Conservation (phyloP, 2,888 invertebrate genomes). For the Formica aserva region DNA sequence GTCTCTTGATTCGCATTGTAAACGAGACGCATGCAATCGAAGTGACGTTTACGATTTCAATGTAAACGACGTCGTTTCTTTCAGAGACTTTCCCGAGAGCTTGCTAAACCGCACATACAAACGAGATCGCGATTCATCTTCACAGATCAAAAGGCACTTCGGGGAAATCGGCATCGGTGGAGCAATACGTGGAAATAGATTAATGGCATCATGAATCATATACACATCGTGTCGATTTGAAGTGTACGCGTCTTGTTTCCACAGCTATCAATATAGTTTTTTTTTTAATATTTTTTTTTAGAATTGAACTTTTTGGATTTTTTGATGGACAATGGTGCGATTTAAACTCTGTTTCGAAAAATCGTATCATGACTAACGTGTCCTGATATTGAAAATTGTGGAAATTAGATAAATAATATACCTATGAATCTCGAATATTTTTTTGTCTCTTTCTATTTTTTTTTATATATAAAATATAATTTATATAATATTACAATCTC, state of each 20-base stretch:
- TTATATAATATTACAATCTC: neutral
- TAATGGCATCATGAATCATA: conserved; percentile 83
- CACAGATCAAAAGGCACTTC: conserved; percentile 83
- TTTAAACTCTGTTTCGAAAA: neutral
- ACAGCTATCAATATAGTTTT: conserved; percentile 64
- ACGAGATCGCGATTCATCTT: conserved; percentile 79
- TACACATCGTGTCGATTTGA: conserved; percentile 80
- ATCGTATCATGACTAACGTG: neutral
- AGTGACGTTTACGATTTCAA: conserved; percentile 65
- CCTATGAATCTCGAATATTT: neutral
- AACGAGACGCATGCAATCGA: conserved; percentile 49
- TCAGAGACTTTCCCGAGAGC: conserved; percentile 37
- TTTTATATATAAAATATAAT: neutral
- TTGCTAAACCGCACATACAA: conserved; percentile 47
- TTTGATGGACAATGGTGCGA: neutral
- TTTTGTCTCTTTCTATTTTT: neutral
- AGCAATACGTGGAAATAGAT: conserved; percentile 82
- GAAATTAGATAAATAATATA: neutral
- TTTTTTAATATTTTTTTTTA: conserved; percentile 51
- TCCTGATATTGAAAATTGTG: neutral
- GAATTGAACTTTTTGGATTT: conserved; percentile 11
- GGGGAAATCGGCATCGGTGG: conserved; percentile 80
- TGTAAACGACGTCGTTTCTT: conserved; percentile 55
- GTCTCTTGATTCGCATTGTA: conserved; percentile 59
- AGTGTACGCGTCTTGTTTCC: conserved; percentile 62